Evolutionary conservation across 2,113 vertebrate species (phyloP), one percentile per base, ranked within the genome.

Genomic region (Alethe castanea): DNA sequence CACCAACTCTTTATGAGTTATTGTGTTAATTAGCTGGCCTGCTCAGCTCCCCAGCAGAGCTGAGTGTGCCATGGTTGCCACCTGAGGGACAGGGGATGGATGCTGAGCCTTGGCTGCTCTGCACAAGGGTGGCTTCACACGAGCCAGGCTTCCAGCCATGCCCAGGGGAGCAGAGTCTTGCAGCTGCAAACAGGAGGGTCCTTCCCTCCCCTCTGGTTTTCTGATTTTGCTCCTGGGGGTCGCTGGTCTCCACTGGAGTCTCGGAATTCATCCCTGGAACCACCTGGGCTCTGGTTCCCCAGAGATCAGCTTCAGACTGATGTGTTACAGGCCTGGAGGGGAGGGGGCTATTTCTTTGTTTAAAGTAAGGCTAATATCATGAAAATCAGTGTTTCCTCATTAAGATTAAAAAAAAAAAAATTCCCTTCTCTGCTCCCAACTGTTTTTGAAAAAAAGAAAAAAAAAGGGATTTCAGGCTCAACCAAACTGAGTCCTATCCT

Each of bases 381-480:
- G 2, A 74, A 87, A 79, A 81, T n/a, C 5, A 31, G 2, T 22
- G 20, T 13, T 87, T 42, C 24, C 25, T 84, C 12, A 57, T 74
- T 88, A 72, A 82, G 76, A 53, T 54, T 8, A 44, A 47, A 4
- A 17, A 44, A 81, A 72, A 81, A 72, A 18, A 31, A 42, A 13
- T 14, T 16, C 9, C 19, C 15, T 19, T 3, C 12, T 4, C 5
- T 18, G 9, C 1, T 5, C 1, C 2, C 6, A 12, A 12, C 3
- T 4, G 2, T 7, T 69, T 73, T 77, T 54, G 14, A 48, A 48
- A 20, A 71, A 36, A 33, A 25, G 1, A 3, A 13, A 48, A 31
- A n/a, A 16, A 24, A 28, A 23, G 3, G 1, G 4, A 57, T 65
- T 54, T 92, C 26, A 56, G 26, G 28, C 25, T 86, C 35, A 66